Base-by-base conservation (phyloP, 2,888 invertebrate species). In the Cetonia aurata region DNA sequence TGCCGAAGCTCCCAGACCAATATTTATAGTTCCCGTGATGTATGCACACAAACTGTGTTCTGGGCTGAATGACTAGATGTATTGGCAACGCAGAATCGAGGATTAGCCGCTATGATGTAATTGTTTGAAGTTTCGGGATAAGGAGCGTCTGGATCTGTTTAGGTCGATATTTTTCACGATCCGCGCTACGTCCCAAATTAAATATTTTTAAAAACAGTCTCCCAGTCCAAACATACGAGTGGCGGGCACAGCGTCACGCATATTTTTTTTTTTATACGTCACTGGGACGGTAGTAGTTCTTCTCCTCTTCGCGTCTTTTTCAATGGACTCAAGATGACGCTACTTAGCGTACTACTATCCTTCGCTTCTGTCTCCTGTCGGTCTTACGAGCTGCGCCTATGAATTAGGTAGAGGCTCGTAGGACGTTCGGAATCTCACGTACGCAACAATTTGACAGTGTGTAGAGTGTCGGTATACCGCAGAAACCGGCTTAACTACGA, bases 391-490 rank as follows among this genome's bases (percentile, higher is more conserved):
- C 12, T 15, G 50, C 10, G 48, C 62, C 62, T 50, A 65, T 65
- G 62, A 62, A 50, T 62, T 62, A 62, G 17, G 48, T 50, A 33
- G 46, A 57, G 42, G 59, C 44, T 12, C 19, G 12, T 44, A 17
- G 44, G 37, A 65, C 62, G 62, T 65, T 65, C 33, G 41, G 62
- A 65, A 65, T 65, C 62, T 65, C 62, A 65, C 62, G 62, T 65
- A 65, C 62, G 50, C 62, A 65, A 65, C 62, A 48, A 62, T 62
- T 62, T 48, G 62, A 62, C 62, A 62, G 50, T 48, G 37, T 6
- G 6, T 6, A 6, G 4, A 33, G 48, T n/a, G n/a, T n/a, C n/a
- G n/a, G n/a, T n/a, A n/a, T n/a, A n/a, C n/a, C n/a, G n/a, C n/a
- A n/a, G n/a, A n/a, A n/a, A n/a, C n/a, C n/a, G n/a, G n/a, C n/a